Conservation (phyloP, 2,113 vertebrate genomes). For the Ailurus styani region DNA sequence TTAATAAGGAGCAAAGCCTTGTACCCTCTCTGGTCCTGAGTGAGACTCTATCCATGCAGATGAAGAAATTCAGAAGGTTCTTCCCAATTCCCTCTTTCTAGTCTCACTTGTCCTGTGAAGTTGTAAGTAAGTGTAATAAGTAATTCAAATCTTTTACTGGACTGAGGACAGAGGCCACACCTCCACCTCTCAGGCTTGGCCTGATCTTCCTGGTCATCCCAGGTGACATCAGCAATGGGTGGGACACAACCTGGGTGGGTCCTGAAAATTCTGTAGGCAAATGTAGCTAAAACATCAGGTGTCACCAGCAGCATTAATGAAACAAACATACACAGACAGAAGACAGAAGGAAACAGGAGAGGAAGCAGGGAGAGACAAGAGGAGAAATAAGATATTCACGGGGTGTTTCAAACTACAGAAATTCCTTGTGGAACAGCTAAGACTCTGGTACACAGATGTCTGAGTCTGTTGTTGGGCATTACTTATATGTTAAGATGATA, state of each 20-base stretch:
- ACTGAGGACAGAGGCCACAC: neutral
- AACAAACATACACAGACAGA: neutral
- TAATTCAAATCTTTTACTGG: neutral
- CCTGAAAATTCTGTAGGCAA: neutral
- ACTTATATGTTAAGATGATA: neutral
- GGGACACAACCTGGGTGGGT: neutral
- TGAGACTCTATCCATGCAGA: no score
- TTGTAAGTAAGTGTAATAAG: neutral
- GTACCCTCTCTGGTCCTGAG: neutral
- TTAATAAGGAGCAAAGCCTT: neutral
- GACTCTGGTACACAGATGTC: neutral
- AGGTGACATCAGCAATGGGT: neutral
- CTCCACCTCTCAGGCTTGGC: neutral
- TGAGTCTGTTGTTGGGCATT: neutral
- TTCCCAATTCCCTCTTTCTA: neutral
- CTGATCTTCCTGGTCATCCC: neutral
- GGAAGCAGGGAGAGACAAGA: neutral
- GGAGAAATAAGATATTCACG: neutral
- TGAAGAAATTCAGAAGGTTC: neutral
- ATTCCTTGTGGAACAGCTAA: neutral
- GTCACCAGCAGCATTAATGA: neutral
- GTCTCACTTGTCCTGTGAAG: neutral
- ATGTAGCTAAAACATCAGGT: neutral
- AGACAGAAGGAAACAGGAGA: neutral
- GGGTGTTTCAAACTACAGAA: neutral